Evolutionary conservation across 2,113 vertebrate genomes (phyloP).

Genomic region (zebrafish (Danio rerio)): DNA sequence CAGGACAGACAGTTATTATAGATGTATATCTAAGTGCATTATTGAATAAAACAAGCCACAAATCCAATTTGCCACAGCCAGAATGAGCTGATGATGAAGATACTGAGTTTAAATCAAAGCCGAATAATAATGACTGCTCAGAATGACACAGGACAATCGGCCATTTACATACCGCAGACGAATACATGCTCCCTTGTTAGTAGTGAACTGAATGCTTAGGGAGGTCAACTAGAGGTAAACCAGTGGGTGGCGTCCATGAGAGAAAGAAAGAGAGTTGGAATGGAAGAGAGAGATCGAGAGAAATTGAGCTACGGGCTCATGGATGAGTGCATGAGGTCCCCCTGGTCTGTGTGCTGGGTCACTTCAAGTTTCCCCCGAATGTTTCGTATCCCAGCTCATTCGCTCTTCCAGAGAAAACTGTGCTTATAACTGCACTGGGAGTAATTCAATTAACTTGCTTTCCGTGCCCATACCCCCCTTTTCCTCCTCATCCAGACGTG

Average conservation of each 20-base stretch:
- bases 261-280: constrained; percentile 44
- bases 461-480: constrained; percentile 57
- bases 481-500: constrained; percentile 34
- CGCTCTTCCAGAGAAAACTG: neutral
- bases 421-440: constrained; percentile 61
- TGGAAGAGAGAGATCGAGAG: constrained; percentile 15
- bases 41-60: constrained; percentile 23
- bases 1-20: neutral
- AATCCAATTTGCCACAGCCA: constrained; percentile 17
- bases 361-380: constrained; percentile 16
- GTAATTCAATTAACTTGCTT: constrained; percentile 75
- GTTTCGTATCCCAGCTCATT: neutral
- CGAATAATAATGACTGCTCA: neutral
- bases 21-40: neutral
- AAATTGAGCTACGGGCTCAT: constrained; percentile 56
- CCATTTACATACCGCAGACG: constrained; percentile 30
- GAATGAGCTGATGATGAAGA: constrained; percentile 4
- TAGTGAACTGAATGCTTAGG: constrained; percentile 46
- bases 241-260: constrained; percentile 63
- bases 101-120: neutral
- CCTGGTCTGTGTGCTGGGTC: constrained; percentile 41
- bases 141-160: no score
- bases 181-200: constrained; percentile 32
- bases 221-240: constrained; percentile 75
- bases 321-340: constrained; percentile 52